A percentile compares a stretch with the other conserved stretches of the same genome.
phyloP scores from a whole-genome alignment of 2,113 vertebrate species.

The Theropithecus gelada region DNA sequence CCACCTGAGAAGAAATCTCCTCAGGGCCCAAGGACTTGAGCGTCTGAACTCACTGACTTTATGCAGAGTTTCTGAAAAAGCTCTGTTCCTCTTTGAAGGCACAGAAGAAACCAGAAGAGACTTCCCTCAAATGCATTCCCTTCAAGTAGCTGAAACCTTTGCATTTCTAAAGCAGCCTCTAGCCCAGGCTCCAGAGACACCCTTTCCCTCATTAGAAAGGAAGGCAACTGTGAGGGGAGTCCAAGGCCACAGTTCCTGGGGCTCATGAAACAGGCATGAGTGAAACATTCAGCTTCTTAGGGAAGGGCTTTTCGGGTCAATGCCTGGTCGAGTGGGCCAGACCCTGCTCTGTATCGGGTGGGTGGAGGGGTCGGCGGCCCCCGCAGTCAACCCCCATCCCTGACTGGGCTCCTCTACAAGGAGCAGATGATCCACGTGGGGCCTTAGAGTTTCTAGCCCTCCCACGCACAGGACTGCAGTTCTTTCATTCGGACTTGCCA shows the following conservation, averaged over 20 bases:
- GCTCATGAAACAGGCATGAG: not conserved
- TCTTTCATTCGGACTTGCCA: not conserved
- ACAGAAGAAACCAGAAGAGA: not conserved
- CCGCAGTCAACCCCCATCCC: not conserved
- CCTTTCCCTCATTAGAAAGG: not conserved
- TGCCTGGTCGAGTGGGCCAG: not conserved
- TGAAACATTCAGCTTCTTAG: not conserved
- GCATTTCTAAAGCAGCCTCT: not conserved
- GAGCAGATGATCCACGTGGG: not conserved
- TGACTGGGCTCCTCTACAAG: too few species aligned
- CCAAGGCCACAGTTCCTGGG: not conserved
- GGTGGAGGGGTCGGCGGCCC: not conserved
- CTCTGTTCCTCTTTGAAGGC: constrained; percentile 41
- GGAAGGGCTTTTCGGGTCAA: not conserved
- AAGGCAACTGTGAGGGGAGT: not conserved
- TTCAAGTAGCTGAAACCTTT: not conserved
- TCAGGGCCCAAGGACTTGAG: not conserved
- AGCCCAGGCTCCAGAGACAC: not conserved
- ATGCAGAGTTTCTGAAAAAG: not conserved
- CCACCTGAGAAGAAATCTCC: not conserved
- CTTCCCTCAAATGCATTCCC: not conserved
- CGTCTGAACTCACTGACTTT: not conserved
- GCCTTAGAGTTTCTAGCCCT: not conserved
- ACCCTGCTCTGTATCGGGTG: not conserved
- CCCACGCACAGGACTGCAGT: not conserved